Conservation (phyloP, 2,113 vertebrate genomes). For the Glaucidium brasilianum region DNA sequence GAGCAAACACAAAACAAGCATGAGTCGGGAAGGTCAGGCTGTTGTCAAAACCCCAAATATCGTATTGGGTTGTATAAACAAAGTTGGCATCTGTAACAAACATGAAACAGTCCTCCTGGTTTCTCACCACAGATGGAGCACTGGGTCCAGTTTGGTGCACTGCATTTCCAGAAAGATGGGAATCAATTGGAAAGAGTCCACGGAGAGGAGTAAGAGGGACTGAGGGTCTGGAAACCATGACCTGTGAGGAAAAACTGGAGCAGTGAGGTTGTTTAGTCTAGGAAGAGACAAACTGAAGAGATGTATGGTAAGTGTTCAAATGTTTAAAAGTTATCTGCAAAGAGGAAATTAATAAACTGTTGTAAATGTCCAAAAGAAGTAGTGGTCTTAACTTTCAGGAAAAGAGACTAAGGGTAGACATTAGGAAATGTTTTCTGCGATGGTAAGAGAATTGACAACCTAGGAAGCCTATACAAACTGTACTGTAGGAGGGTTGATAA, state of each 20-base stretch:
- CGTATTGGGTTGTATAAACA: neutral
- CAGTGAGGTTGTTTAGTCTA: slow-evolving; percentile 54
- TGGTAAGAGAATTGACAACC: neutral
- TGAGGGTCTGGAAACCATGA: neutral
- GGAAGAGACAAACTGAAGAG: neutral
- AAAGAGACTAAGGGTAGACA: neutral
- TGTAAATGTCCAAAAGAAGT: neutral
- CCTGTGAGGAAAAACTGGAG: neutral
- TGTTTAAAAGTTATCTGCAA: slow-evolving; percentile 26
- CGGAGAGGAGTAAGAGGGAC: neutral
- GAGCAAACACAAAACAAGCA: neutral
- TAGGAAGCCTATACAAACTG: neutral
- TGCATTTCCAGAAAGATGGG: neutral
- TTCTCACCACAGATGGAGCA: neutral
- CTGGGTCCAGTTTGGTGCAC: neutral
- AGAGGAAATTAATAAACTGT: slow-evolving; percentile 4
- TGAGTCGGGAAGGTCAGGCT: neutral
- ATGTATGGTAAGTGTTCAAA: neutral
- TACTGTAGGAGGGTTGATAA: neutral
- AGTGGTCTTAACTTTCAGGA: neutral
- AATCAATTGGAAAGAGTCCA: slow-evolving; percentile 16
- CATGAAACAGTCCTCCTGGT: neutral
- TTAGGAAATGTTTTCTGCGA: neutral
- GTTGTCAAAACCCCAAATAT: neutral
- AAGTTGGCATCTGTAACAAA: neutral